A percentile compares a stretch with the other conserved stretches of the same genome.
These are phyloP conservation scores for Anser cygnoides DNA, from an alignment of 2,113 vertebrate species.

Conservation along the genomic window DNA sequence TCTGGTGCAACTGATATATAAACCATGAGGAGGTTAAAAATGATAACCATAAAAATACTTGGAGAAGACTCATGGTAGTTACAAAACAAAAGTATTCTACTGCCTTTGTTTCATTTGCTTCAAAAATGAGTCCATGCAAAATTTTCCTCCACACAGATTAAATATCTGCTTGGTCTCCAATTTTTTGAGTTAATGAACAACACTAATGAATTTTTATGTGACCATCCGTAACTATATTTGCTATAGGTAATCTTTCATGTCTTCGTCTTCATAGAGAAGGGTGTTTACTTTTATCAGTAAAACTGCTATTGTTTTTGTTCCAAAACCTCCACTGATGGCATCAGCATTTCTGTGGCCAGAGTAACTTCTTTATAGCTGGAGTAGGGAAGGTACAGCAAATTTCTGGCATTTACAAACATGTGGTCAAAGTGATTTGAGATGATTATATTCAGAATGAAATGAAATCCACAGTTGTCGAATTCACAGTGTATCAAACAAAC, in stretches of 20 bases:
- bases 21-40: not conserved
- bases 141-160: conserved; percentile 11
- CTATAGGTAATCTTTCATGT: conserved; percentile 3
- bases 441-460: not conserved
- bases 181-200: conserved; percentile 45
- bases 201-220: conserved; percentile 34
- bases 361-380: not conserved
- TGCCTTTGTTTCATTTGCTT: conserved; percentile 7
- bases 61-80: not conserved
- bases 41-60: not conserved
- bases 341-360: not conserved
- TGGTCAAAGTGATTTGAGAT: not conserved
- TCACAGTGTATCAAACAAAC: not conserved
- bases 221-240: conserved; percentile 21
- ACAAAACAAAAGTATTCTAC: conserved; percentile 13
- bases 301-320: not conserved
- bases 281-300: conserved; percentile 2
- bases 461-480: not conserved
- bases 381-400: not conserved
- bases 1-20: not conserved
- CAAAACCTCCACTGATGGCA: not conserved
- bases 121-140: conserved; percentile 6
- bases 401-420: not conserved
- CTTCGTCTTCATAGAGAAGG: not conserved
- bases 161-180: not conserved